Evolutionary conservation across 2,113 vertebrate species (phyloP), one percentile per base, ranked within the genome.

Genomic region (Apteryx mantelli): DNA sequence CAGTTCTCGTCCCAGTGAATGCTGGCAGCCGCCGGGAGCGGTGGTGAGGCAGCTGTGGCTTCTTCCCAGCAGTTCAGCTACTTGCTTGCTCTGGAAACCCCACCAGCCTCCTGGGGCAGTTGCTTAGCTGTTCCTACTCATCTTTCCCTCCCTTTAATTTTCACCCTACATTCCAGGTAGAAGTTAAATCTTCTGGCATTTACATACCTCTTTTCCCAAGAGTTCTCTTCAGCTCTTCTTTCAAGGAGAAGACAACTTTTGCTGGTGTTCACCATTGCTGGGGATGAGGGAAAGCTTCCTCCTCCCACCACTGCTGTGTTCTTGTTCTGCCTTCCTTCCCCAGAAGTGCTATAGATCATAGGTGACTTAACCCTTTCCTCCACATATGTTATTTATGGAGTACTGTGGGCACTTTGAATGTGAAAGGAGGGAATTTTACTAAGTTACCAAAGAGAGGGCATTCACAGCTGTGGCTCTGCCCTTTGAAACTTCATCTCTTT

Each of bases 1-100:
- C 25, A 71, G 10, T 55, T 81, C 28, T 20, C 1, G 1, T 34
- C 55, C 40, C 19, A 73, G 44, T 11, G 15, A 46, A 56, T 0
- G 1, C 50, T 0, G 1, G 46, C 21, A 22, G 63, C 42, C 55
- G 42, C 56, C 8, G 2, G n/a, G 18, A 0, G 0, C 21, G 8
- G 1, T 0, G 1, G 5, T 8, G 38, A 17, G 22, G 22, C 12
- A 48, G 18, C 16, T 7, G 16, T 24, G 9, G 22, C 13, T 30
- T 50, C n/a, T 40, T 76, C 32, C 73, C 56, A 44, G 34, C 12
- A 55, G 25, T 9, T 77, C 36, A 0, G 0, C 16, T 74, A 32
- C 42, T 24, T 66, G 11, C 2, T 16, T 44, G 50, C 83, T 81
- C 78, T 25, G 55, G 21, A 26, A 81, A 81, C 21, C 28, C 18